These are phyloP conservation scores for Lithophane semibrunnea DNA, from an alignment of 2,888 invertebrate species.

Conservation along the genomic window DNA sequence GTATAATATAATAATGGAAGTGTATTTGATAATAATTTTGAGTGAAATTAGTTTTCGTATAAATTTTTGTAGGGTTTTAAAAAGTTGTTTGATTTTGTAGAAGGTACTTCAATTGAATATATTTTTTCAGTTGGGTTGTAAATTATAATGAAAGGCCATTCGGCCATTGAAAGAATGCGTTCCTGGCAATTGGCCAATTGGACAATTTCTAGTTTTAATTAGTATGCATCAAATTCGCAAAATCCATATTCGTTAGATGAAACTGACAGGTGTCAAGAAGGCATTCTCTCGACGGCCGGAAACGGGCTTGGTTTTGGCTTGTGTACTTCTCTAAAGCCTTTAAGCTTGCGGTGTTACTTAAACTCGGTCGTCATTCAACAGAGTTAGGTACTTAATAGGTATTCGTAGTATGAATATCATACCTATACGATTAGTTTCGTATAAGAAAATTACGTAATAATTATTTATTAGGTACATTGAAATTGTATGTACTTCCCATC, in stretches of 20 bases:
- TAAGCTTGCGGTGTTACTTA: not conserved
- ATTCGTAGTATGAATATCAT: not conserved
- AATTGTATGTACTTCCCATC: too few species aligned
- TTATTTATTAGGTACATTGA: too few species aligned
- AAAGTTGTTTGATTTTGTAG: not conserved
- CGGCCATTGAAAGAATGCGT: too few species aligned
- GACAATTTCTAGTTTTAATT: too few species aligned
- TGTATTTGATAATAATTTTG: slow-evolving; percentile 2
- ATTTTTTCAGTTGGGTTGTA: not conserved
- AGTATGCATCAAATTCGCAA: too few species aligned
- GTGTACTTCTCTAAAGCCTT: not conserved
- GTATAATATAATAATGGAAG: slow-evolving; percentile 30
- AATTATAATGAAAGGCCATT: not conserved
- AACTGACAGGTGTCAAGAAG: too few species aligned
- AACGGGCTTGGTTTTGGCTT: not conserved
- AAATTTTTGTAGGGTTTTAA: not conserved
- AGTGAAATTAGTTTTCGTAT: not conserved
- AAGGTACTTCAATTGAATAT: not conserved
- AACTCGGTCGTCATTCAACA: too few species aligned
- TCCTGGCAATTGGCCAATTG: too few species aligned
- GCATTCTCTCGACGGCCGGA: too few species aligned
- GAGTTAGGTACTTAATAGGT: not conserved
- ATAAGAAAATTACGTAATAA: not conserved
- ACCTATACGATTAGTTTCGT: not conserved
- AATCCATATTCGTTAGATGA: too few species aligned